Conservation (phyloP, 1,140 invertebrate genomes). For the Atopsyche davidsoni region DNA sequence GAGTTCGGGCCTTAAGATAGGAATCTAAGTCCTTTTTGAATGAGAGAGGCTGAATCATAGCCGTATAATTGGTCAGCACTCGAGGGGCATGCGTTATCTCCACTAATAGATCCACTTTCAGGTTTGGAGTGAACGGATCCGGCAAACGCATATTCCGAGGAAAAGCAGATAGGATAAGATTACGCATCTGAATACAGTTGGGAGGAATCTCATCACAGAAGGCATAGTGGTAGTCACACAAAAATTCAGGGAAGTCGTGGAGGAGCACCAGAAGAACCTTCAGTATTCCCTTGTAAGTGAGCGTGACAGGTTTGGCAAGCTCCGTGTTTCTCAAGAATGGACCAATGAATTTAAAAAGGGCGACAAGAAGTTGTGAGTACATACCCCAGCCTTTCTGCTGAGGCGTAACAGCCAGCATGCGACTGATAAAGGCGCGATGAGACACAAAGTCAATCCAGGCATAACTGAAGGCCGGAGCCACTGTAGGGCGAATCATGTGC, state of each 20-base stretch:
- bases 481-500: slow-evolving; percentile 86
- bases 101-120: slow-evolving; percentile 92
- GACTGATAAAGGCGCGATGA: slow-evolving; percentile 91
- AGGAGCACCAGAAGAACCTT: slow-evolving; percentile 92
- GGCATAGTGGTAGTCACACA: slow-evolving; percentile 99
- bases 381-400: slow-evolving; percentile 82
- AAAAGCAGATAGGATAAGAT: slow-evolving; percentile 95
- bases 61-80: slow-evolving; percentile 83
- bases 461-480: slow-evolving; percentile 94
- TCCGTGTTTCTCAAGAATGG: slow-evolving; percentile 97
- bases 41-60: slow-evolving; percentile 76
- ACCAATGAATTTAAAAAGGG: slow-evolving; percentile 93
- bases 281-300: slow-evolving; percentile 93
- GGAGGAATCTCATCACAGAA: slow-evolving; percentile 99
- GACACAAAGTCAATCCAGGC: slow-evolving; percentile 97
- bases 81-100: slow-evolving; percentile 81
- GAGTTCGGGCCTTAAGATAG: slow-evolving; percentile 89
- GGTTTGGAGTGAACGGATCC: slow-evolving; percentile 95
- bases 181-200: slow-evolving; percentile 99
- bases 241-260: slow-evolving; percentile 98
- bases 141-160: slow-evolving; percentile 96
- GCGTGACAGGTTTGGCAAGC: slow-evolving; percentile 84
- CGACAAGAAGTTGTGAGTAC: slow-evolving; percentile 87
- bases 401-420: slow-evolving; percentile 84
- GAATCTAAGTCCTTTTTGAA: slow-evolving; percentile 96